These are phyloP conservation scores for Sphaeramia orbicularis DNA, from an alignment of 2,797 vertebrate genomes.

Conservation along the genomic window DNA sequence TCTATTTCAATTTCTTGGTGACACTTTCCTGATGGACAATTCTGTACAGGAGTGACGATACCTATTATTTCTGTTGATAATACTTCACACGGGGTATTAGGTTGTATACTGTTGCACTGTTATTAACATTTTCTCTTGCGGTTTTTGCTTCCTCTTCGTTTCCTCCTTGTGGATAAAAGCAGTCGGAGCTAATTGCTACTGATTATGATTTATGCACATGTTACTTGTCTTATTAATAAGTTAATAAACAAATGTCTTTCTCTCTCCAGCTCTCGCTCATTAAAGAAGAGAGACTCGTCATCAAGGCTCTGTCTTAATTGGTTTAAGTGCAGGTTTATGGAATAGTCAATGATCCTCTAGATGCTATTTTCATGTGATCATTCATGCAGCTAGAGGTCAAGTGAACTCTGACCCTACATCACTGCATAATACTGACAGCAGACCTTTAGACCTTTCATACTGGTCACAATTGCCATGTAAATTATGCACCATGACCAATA, in stretches of 20 bases:
- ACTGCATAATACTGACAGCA: conserved; percentile 56
- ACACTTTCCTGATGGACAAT: too few species aligned
- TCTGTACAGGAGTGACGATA: too few species aligned
- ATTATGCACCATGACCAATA: conserved; percentile 48
- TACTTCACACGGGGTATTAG: too few species aligned
- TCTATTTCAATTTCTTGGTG: background rate
- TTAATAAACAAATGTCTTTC: conserved; percentile 41
- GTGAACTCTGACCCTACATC: conserved; percentile 71
- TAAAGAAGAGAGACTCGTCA: conserved; percentile 61
- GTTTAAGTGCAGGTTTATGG: conserved; percentile 71
- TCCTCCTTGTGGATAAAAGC: conserved; percentile 18
- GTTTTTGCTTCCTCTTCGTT: conserved; percentile 5
- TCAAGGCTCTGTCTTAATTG: conserved; percentile 72
- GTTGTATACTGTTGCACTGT: background rate
- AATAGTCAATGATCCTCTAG: conserved; percentile 69
- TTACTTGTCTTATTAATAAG: conserved; percentile 11
- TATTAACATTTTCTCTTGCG: conserved; percentile 27
- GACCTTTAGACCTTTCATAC: conserved; percentile 59
- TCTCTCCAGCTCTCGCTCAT: conserved; percentile 36
- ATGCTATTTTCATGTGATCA: conserved; percentile 73
- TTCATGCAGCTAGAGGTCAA: conserved; percentile 72
- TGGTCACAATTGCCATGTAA: conserved; percentile 52
- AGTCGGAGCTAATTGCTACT: conserved; percentile 46
- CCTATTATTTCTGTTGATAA: too few species aligned
- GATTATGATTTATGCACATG: conserved; percentile 63